Base-by-base conservation (phyloP, 2,113 vertebrate species). In the Brachyistius frenatus region DNA sequence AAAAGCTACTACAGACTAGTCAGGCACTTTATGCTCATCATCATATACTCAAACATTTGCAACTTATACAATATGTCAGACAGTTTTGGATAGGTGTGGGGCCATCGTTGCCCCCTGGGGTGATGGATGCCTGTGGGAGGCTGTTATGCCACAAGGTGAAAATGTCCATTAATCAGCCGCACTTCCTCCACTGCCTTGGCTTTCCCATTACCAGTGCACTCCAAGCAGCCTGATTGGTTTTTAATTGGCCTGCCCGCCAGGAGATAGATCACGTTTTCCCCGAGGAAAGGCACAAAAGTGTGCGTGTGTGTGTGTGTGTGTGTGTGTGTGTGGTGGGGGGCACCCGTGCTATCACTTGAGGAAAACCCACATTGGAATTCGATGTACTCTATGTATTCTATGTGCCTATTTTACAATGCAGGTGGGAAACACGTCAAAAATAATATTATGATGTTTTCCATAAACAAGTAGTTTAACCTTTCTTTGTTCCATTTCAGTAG, bases 111-210 rank as follows among this genome's bases (percentile, higher is more conserved):
- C 88, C 90, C 86, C 91, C 78, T 41, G 44, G 64, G 76, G 86
- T 93, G 94, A 94, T 91, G 91, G 92, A 94, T 94, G 91, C 83
- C 86, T 81, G 87, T 85, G 86, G 92, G 90, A 90, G 85, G 90
- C 92, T 94, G 95, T 95, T 94, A 94, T 95, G 94, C 93, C 94
- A 95, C 94, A 95, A 94, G 94, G 94, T 94, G 94, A 95, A 94
- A 91, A 91, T 91, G 86, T 91, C 91, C 93, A 94, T 94, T 95
- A 94, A 95, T 94, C 94, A 94, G 84, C 83, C 77, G 75, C 71
- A 91, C 89, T 92, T 92, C 91, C 93, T 93, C 86, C 88, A 79
- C 82, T 86, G 85, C 85, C 85, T 68, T 85, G 87, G 91, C 92
- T 89, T 94, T 94, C 93, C 94, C 89, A 93, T 94, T 95, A 95